These are phyloP conservation scores for Indicator maculatus DNA, from an alignment of 2,113 vertebrate genomes.

Conservation along the genomic window DNA sequence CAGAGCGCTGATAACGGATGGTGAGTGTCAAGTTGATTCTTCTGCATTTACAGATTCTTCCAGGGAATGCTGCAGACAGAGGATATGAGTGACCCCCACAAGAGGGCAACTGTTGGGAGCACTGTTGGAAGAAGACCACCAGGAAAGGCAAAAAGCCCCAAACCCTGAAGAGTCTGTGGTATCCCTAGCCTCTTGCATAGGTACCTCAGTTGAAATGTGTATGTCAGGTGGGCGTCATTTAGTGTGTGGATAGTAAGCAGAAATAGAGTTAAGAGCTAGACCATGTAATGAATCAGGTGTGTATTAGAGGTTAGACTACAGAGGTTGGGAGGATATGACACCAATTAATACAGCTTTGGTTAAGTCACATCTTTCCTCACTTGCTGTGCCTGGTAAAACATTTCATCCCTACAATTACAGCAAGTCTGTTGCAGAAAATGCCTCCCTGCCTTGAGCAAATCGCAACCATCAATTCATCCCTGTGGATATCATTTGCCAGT, in stretches of 20 bases:
- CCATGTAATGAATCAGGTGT: not conserved
- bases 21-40: conserved; percentile 74
- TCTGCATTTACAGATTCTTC: not conserved
- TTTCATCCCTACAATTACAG: not conserved
- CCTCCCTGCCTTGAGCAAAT: not conserved
- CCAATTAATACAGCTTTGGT: not conserved
- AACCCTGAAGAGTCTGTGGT: not conserved
- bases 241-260: not conserved
- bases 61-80: not conserved
- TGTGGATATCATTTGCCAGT: not conserved
- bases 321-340: not conserved
- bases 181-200: not conserved
- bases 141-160: not conserved
- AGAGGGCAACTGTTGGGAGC: not conserved
- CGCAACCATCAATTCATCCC: not conserved
- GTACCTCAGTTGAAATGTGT: not conserved
- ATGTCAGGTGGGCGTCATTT: not conserved
- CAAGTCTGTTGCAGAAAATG: not conserved
- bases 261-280: not conserved
- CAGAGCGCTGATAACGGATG: conserved; percentile 95
- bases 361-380: not conserved
- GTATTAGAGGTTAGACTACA: not conserved
- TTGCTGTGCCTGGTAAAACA: not conserved
- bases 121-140: not conserved
- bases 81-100: not conserved